Conservation (phyloP, 1,140 invertebrate species). For the Antheraea mylitta region DNA sequence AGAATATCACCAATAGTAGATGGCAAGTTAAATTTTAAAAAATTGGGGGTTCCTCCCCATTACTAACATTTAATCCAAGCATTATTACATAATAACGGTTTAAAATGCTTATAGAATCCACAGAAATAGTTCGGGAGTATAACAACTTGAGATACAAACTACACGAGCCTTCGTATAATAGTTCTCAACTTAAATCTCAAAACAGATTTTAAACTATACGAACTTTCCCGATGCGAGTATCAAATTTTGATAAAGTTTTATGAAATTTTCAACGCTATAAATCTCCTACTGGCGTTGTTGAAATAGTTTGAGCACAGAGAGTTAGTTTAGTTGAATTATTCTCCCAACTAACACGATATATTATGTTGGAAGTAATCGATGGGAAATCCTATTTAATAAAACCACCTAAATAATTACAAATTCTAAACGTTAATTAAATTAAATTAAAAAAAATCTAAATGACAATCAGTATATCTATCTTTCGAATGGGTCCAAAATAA, state of each 20-base stretch:
- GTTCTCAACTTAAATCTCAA: not conserved
- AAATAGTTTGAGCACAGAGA: slow-evolving; percentile 17
- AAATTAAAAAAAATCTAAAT: too few relatives aligned
- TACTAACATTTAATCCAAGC: not conserved
- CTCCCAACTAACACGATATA: not conserved
- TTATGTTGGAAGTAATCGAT: not conserved
- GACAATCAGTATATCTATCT: too few relatives aligned
- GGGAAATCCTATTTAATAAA: too few relatives aligned
- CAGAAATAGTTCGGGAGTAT: not conserved
- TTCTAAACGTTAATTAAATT: too few relatives aligned
- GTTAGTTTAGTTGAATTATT: slow-evolving; percentile 8
- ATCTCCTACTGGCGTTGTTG: slow-evolving; percentile 9
- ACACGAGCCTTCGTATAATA: not conserved
- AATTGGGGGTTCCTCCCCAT: not conserved
- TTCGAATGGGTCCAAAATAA: too few relatives aligned
- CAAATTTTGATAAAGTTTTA: slow-evolving; percentile 23
- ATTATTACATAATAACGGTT: not conserved
- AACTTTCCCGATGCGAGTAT: slow-evolving; percentile 12
- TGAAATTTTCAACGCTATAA: slow-evolving; percentile 22
- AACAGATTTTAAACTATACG: slow-evolving; percentile 5
- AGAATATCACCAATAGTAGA: too few relatives aligned
- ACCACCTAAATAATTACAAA: too few relatives aligned
- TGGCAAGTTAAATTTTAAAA: too few relatives aligned
- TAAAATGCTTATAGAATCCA: not conserved
- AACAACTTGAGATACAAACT: not conserved